These are phyloP conservation scores for Engystomops pustulosus DNA, from an alignment of 2,113 vertebrate genomes.

Conservation along the genomic window DNA sequence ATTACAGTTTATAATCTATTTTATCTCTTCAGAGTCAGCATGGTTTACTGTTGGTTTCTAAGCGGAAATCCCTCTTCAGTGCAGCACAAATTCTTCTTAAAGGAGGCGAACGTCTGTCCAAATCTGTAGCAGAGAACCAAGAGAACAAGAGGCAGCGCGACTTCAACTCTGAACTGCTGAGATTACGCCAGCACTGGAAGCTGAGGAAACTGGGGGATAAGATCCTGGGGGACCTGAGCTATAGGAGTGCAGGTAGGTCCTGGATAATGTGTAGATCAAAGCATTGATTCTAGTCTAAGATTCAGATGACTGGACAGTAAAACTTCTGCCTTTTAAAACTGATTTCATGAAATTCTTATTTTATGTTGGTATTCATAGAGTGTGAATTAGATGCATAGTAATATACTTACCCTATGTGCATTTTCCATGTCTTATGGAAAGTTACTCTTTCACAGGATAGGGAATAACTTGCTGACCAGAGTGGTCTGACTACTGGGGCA, in stretches of 20 bases:
- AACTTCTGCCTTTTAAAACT: too few species aligned
- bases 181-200: constrained; percentile 97
- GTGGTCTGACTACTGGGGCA: too few species aligned
- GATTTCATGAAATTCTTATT: too few species aligned
- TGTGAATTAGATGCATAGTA: too few species aligned
- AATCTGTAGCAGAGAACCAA: constrained; percentile 91
- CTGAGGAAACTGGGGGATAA: constrained; percentile 97
- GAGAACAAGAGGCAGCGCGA: constrained; percentile 95
- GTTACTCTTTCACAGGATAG: too few species aligned
- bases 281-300: neutral
- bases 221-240: constrained; percentile 96
- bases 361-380: too few species aligned
- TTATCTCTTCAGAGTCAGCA: constrained; percentile 82
- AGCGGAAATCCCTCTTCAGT: constrained; percentile 91
- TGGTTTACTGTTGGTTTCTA: constrained; percentile 91
- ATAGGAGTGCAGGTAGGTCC: constrained; percentile 89
- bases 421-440: too few species aligned
- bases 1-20: too few species aligned
- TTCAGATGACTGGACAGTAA: too few species aligned
- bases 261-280: neutral
- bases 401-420: too few species aligned
- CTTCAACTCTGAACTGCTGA: constrained; percentile 93
- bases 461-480: too few species aligned
- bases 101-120: constrained; percentile 91
- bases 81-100: constrained; percentile 93